Evolutionary conservation across 2,113 vertebrate species (phyloP).

Genomic region (Scomber japonicus): DNA sequence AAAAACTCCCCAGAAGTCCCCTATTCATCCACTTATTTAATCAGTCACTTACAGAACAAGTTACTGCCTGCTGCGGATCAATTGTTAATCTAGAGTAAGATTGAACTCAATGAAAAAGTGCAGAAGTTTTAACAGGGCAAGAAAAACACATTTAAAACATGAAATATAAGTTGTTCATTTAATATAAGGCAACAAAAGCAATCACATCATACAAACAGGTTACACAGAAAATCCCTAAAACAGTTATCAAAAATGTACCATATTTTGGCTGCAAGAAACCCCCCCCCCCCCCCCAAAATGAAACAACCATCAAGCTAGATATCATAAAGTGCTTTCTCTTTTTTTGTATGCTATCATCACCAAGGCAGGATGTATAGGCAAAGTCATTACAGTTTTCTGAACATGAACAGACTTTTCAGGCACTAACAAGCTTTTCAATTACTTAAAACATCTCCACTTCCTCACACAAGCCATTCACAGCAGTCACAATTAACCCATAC

Average conservation of each 20-base stretch:
- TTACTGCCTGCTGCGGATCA: not conserved
- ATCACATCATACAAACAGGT: slow-evolving; percentile 68
- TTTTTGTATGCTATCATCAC: slow-evolving; percentile 43
- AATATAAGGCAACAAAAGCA: slow-evolving; percentile 75
- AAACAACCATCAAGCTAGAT: slow-evolving; percentile 50
- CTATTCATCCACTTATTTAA: not conserved
- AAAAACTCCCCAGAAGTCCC: not conserved
- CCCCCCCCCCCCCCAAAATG: not conserved
- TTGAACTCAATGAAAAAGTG: not conserved
- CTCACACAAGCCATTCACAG: slow-evolving; percentile 5
- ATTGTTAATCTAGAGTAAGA: not conserved
- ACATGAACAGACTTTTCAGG: slow-evolving; percentile 50
- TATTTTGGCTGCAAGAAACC: slow-evolving; percentile 25
- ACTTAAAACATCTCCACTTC: slow-evolving; percentile 9
- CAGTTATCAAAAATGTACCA: slow-evolving; percentile 66
- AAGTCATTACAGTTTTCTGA: slow-evolving; percentile 31
- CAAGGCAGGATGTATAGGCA: slow-evolving; percentile 46
- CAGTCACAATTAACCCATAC: slow-evolving; percentile 23
- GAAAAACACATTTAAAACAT: slow-evolving; percentile 1
- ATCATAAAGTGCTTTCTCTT: slow-evolving; percentile 75
- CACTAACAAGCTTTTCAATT: slow-evolving; percentile 43
- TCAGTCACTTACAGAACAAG: too few relatives aligned
- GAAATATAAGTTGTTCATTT: slow-evolving; percentile 51
- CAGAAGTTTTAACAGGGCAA: not conserved
- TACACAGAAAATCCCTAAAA: slow-evolving; percentile 54